phyloP scores from a whole-genome alignment of 1,140 invertebrate species.

The Daktulosphaira vitifoliae region DNA sequence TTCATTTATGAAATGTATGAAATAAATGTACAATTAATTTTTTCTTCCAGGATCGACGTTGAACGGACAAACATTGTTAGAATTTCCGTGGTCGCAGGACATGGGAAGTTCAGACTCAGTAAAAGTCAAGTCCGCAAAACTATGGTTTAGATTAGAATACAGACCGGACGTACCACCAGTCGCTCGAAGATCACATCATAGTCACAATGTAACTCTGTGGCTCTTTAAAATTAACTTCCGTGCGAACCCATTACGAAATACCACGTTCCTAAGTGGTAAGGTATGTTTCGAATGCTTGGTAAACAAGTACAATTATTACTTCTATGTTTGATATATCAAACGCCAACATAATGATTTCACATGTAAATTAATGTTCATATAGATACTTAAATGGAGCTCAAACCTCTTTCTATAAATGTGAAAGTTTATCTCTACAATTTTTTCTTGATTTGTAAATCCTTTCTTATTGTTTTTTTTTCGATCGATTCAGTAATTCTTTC shows the following conservation, averaged over 20 bases:
- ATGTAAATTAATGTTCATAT: no score
- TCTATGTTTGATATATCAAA: not conserved
- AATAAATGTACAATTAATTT: constrained; percentile 38
- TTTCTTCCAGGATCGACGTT: constrained; percentile 60
- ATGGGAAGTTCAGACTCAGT: constrained; percentile 45
- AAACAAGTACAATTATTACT: constrained; percentile 3
- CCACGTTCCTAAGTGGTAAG: constrained; percentile 51
- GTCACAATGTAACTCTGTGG: constrained; percentile 26
- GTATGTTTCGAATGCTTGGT: constrained; percentile 41
- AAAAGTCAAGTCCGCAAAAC: constrained; percentile 59
- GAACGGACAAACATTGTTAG: constrained; percentile 73
- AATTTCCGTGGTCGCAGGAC: constrained; percentile 63
- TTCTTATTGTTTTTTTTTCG: no score
- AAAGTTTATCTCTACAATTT: no score
- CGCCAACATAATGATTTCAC: no score
- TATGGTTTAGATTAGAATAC: constrained; percentile 65
- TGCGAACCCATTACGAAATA: constrained; percentile 44
- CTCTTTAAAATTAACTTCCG: constrained; percentile 38
- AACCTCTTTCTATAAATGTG: no score
- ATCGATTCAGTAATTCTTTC: no score
- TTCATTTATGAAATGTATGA: not conserved
- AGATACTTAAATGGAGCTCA: no score
- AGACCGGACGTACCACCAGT: constrained; percentile 42
- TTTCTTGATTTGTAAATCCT: no score
- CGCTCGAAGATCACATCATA: constrained; percentile 39